A percentile compares a stretch with the other conserved stretches of the same genome.
phyloP scores from a whole-genome alignment of 2,797 vertebrate genomes.

The Coregonus suidteri region DNA sequence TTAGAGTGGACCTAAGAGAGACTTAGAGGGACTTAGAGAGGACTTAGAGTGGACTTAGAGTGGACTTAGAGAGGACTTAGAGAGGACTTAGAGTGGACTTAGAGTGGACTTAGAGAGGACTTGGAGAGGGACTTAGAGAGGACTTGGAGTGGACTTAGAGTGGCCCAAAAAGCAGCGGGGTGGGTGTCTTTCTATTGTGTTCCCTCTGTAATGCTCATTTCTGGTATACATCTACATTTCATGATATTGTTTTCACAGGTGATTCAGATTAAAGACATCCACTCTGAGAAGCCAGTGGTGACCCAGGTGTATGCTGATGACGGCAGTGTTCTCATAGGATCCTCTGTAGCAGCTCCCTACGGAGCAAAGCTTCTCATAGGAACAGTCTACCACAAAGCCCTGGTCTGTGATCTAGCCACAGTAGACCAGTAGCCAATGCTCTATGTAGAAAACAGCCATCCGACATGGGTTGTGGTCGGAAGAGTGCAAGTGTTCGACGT shows the following conservation, averaged over 20 bases:
- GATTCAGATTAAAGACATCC: constrained; percentile 54
- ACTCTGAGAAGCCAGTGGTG: constrained; percentile 52
- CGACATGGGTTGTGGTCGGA: neutral
- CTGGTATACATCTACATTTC: neutral
- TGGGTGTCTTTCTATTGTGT: neutral
- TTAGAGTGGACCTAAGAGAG: no score
- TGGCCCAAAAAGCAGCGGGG: no score
- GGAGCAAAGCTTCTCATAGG: constrained; percentile 85
- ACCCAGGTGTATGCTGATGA: constrained; percentile 77
- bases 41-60: no score
- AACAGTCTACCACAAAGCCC: constrained; percentile 86
- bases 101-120: no score
- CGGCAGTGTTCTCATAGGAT: constrained; percentile 83
- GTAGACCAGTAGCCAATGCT: neutral
- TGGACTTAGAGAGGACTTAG: no score
- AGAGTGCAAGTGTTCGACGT: neutral
- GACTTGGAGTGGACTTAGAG: no score
- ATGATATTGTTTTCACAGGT: constrained; percentile 35
- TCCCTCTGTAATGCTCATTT: neutral
- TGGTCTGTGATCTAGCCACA: constrained; percentile 74
- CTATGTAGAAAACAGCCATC: neutral
- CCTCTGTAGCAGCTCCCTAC: constrained; percentile 80
- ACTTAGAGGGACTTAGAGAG: no score
- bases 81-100: no score
- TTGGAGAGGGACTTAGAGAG: no score